These are phyloP conservation scores for Okapia johnstoni DNA, from an alignment of 2,113 vertebrate genomes.

Conservation along the genomic window DNA sequence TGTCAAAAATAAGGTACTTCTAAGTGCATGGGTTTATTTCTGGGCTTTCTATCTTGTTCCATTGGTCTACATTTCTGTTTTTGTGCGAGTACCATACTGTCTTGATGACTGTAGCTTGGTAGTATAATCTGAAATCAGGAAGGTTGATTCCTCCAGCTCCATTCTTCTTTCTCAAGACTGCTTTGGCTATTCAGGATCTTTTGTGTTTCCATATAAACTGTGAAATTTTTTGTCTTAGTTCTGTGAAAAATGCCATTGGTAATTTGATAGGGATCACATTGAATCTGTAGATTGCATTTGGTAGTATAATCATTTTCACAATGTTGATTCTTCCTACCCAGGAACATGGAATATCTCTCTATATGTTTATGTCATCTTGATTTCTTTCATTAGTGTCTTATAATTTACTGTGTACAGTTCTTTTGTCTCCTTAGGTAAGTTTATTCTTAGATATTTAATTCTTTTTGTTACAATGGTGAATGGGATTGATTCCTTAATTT, in stretches of 20 bases:
- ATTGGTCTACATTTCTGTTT: not conserved
- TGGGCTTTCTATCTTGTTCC: not conserved
- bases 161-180: not conserved
- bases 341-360: not conserved
- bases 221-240: not conserved
- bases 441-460: not conserved
- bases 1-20: not conserved
- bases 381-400: not conserved
- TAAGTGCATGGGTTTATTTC: not conserved
- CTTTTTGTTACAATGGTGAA: not conserved
- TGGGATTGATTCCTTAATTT: not conserved
- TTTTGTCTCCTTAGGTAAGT: not conserved
- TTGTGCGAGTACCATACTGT: not conserved
- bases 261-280: not conserved
- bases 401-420: not conserved
- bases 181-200: not conserved
- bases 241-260: not conserved
- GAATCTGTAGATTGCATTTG: not conserved
- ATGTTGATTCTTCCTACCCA: not conserved
- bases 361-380: not conserved
- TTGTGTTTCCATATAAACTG: not conserved
- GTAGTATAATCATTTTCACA: not conserved
- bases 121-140: not conserved
- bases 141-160: not conserved
- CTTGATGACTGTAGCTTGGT: not conserved